A percentile compares a stretch with the other conserved stretches of the same genome.
Conservation (phyloP, 1,140 invertebrate genomes). For the Eulimnadia texana region DNA sequence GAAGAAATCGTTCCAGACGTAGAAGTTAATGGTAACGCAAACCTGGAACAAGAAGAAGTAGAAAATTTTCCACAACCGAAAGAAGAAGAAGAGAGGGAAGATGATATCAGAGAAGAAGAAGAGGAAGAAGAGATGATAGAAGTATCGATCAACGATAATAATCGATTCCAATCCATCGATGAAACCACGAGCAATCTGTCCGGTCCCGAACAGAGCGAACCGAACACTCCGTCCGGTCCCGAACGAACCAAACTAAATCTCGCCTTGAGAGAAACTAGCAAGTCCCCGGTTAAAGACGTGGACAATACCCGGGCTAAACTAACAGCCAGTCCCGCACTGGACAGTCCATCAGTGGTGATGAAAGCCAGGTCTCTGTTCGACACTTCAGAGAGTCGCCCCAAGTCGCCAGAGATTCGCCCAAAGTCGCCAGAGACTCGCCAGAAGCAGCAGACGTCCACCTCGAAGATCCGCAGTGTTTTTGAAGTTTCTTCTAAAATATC, state of each 20-base stretch:
- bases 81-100: too few species aligned
- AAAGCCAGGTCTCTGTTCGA: conserved; percentile 11
- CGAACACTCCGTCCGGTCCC: background rate
- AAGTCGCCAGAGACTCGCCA: background rate
- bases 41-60: background rate
- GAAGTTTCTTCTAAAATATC: background rate
- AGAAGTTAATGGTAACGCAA: too few species aligned
- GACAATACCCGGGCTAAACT: background rate
- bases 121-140: background rate
- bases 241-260: background rate
- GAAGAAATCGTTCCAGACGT: too few species aligned
- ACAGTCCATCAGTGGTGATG: conserved; percentile 13
- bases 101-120: background rate
- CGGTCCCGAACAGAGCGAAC: background rate
- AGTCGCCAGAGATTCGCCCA: background rate
- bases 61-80: background rate
- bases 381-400: background rate
- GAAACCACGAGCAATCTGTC: background rate
- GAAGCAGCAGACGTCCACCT: background rate
- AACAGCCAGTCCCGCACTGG: conserved; percentile 11
- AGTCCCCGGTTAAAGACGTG: background rate
- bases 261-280: background rate
- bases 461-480: conserved; percentile 1
- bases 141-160: background rate
- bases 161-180: background rate